Percentiles rank a stretch among this genome's conserved stretches.
phyloP scores from a whole-genome alignment of 2,888 invertebrate genomes.

The Amphiduros pacificus region DNA sequence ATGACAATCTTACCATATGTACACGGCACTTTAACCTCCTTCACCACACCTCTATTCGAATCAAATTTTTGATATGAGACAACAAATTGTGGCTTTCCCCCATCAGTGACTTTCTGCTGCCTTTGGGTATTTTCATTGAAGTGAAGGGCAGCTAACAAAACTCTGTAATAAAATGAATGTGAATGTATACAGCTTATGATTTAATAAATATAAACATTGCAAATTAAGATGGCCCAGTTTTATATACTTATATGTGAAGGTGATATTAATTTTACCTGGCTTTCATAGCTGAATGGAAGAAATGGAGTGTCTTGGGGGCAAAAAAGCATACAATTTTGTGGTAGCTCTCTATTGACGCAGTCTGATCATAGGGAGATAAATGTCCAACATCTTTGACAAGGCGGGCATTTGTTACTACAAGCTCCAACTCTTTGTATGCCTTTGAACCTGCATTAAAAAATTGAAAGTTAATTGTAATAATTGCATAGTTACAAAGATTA shows the following conservation, averaged over 20 bases:
- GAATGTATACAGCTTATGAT: not conserved
- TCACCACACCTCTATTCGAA: not conserved
- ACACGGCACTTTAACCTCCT: not conserved
- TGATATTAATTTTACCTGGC: not conserved
- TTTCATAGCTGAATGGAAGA: not conserved
- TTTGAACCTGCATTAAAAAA: not conserved
- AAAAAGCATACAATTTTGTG: not conserved
- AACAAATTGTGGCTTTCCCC: not conserved
- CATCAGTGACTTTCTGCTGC: not conserved
- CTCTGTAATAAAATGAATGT: not conserved
- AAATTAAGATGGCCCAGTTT: not conserved
- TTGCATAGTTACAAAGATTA: no score
- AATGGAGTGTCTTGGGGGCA: not conserved
- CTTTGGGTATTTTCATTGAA: not conserved
- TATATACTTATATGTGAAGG: not conserved
- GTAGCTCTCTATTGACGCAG: not conserved
- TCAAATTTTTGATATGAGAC: not conserved
- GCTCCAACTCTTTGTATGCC: not conserved
- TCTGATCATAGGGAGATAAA: not conserved
- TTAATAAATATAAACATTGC: no score
- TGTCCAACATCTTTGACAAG: not conserved
- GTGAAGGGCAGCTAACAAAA: not conserved
- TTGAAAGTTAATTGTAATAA: no score
- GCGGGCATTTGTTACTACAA: not conserved
- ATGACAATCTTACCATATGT: not conserved